Evolutionary conservation across 2,888 invertebrate genomes (phyloP), one percentile per base, ranked within the genome.

Genomic region (Lapara coniferarum): DNA sequence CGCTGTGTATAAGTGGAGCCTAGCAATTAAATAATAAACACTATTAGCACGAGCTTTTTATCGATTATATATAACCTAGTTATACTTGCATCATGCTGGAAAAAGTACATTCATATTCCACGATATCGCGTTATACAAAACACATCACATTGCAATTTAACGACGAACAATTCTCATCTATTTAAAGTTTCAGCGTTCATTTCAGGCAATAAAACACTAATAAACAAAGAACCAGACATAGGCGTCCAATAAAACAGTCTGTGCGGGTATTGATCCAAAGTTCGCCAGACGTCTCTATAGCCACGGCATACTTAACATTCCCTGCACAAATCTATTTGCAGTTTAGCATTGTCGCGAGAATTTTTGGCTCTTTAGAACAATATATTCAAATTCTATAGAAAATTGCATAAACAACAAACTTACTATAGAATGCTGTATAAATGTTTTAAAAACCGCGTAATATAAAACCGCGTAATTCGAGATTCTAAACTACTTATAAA

Each of bases 191-290:
- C 53, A 16, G 19, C 19, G 8, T 55, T n/a, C 58, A 58, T 37
- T 58, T 37, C 58, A n/a, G n/a, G n/a, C 2, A 63, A 63, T 30
- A 57, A 55, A 51, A 46, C n/a, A 19, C 37, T 37, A 57, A 63
- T 16, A 53, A 19, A 44, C 46, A 37, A 16, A 44, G n/a, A n/a
- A 12, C 52, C 71, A 72, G 72, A 72, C 72, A 68, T 53, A 71
- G 51, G 70, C 58, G 70, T 57, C 58, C 69, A 73, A 71, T 69
- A 69, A 71, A 68, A 71, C 53, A 25, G 58, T 68, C 71, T 59
- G 56, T n/a, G 37, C 58, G 19, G n/a, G 53, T 69, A 63, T 63
- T 53, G 63, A 69, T 53, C 68, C 67, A 30, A 30, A 57, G 12
- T 19, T 66, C 14, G 68, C 44, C 14, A 72, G 70, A 73, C 72